phyloP scores from a whole-genome alignment of 1,140 invertebrate species.

The Dendrolimus punctatus region DNA sequence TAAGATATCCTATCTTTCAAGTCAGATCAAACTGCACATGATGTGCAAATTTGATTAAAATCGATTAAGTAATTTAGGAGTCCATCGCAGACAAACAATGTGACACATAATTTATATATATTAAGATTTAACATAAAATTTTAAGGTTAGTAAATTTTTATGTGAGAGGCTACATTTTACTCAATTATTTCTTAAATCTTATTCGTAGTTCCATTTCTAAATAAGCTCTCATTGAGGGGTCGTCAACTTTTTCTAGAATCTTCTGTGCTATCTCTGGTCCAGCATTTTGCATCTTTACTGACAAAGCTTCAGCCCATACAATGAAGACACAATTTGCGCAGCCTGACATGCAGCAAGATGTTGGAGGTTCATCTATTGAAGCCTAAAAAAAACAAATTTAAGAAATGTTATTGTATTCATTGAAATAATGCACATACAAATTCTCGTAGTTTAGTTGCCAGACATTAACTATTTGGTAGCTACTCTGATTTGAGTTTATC shows the following conservation, averaged over 20 bases:
- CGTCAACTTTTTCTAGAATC: slow-evolving; percentile 84
- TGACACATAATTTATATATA: no score
- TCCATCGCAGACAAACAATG: no score
- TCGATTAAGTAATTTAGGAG: no score
- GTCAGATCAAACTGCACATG: no score
- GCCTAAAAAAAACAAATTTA: slow-evolving; percentile 36
- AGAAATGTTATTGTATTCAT: not conserved
- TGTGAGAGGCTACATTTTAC: not conserved
- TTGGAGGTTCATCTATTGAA: slow-evolving; percentile 75
- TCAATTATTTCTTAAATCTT: slow-evolving; percentile 45
- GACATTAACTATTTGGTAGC: no score
- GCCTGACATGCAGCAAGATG: slow-evolving; percentile 93
- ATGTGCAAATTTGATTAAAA: no score
- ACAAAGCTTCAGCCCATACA: slow-evolving; percentile 88
- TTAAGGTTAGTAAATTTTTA: not conserved
- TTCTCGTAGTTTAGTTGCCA: no score
- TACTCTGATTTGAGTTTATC: no score
- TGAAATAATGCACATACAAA: no score
- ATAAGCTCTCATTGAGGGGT: slow-evolving; percentile 87
- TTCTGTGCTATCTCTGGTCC: slow-evolving; percentile 79
- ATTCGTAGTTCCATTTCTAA: slow-evolving; percentile 81
- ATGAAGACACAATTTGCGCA: slow-evolving; percentile 97
- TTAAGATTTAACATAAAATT: no score
- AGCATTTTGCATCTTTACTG: slow-evolving; percentile 77
- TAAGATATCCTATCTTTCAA: no score